Evolutionary conservation across 2,888 invertebrate species (phyloP).

Genomic region (Alloscopus bannaensis): DNA sequence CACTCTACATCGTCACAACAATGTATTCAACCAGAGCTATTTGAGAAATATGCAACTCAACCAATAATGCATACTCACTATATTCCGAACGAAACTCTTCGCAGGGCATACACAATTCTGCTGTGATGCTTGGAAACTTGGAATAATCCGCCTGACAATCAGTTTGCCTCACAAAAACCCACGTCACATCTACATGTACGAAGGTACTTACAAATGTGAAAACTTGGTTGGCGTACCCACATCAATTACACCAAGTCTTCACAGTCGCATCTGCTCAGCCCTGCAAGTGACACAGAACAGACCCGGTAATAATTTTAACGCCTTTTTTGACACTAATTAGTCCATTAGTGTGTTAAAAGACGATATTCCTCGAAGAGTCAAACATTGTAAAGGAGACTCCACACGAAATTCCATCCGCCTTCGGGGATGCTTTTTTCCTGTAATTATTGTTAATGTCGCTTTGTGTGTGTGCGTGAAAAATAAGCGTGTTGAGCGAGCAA

Average conservation of each 20-base stretch:
- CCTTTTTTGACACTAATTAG: conserved; percentile 74
- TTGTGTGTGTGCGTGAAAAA: conserved; percentile 61
- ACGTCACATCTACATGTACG: too few species aligned
- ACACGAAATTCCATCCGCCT: conserved; percentile 65
- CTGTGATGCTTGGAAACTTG: too few species aligned
- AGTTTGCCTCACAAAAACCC: too few species aligned
- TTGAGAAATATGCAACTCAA: too few species aligned
- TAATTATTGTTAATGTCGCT: conserved; percentile 65
- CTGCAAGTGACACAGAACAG: conserved; percentile 73
- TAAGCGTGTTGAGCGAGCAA: conserved; percentile 53
- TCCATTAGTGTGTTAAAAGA: conserved; percentile 73
- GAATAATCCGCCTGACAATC: too few species aligned
- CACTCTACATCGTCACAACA: too few species aligned
- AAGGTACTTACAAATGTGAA: too few species aligned
- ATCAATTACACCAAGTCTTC: conserved; percentile 49
- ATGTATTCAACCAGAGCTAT: too few species aligned
- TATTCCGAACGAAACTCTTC: too few species aligned
- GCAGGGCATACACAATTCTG: too few species aligned
- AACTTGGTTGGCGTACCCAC: too few species aligned
- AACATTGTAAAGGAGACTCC: conserved; percentile 62
- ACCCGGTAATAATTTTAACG: conserved; percentile 74
- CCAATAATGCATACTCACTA: too few species aligned
- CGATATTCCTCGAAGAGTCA: conserved; percentile 68
- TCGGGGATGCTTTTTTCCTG: conserved; percentile 58
- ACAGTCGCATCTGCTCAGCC: conserved; percentile 5